Percentiles rank a stretch among this genome's conserved stretches.
Evolutionary conservation across 2,888 invertebrate genomes (phyloP).

Genomic region (Antheraea yamamai): DNA sequence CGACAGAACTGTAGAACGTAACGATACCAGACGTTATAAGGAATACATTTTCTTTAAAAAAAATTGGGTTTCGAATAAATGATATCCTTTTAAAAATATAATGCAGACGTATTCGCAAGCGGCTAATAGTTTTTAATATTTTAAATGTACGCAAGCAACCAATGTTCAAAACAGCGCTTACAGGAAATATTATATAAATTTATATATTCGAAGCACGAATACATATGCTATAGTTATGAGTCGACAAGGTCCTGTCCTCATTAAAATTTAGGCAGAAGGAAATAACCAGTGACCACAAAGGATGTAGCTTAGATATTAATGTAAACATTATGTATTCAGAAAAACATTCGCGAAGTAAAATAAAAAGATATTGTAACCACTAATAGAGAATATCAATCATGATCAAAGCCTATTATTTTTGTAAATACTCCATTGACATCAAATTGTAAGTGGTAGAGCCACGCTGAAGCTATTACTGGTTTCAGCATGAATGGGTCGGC

Average conservation of each 20-base stretch:
- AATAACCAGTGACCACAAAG: conserved; percentile 12
- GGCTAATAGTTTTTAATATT: background rate
- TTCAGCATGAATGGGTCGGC: no score
- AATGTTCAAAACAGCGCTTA: background rate
- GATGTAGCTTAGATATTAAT: background rate
- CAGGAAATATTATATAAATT: background rate
- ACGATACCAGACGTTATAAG: no score
- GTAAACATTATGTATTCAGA: conserved; percentile 4
- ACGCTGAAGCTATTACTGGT: no score
- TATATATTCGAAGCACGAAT: conserved; percentile 18
- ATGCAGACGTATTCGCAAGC: no score
- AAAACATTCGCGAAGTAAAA: conserved; percentile 15
- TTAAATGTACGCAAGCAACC: background rate
- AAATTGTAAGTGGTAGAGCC: no score
- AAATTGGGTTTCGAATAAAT: no score
- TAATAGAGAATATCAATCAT: no score
- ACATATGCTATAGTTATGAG: conserved; percentile 23
- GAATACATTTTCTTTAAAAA: no score
- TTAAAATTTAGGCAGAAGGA: conserved; percentile 23
- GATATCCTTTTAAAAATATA: no score
- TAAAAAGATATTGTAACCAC: background rate
- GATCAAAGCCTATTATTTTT: no score
- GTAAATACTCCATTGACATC: no score
- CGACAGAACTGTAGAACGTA: no score
- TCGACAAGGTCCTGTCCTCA: conserved; percentile 23